phyloP scores from a whole-genome alignment of 2,113 vertebrate species.

The Chionomys nivalis region DNA sequence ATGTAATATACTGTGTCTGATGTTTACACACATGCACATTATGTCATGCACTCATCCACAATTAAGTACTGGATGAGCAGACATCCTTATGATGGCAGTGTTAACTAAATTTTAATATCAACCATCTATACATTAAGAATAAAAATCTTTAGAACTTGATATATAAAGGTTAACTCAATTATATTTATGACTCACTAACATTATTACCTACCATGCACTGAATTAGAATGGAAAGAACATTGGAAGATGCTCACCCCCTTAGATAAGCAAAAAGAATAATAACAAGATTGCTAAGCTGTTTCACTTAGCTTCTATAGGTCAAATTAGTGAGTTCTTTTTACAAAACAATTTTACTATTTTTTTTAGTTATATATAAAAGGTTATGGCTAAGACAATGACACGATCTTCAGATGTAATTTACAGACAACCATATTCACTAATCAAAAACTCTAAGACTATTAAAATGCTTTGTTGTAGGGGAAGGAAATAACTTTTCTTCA shows the following conservation, averaged over 20 bases:
- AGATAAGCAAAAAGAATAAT: not conserved
- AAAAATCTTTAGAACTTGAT: not conserved
- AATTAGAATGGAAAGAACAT: not conserved
- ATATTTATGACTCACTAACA: slow-evolving; percentile 1
- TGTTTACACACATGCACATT: not conserved
- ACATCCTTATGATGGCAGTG: not conserved
- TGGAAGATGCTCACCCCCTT: not conserved
- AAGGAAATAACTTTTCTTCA: slow-evolving; percentile 26
- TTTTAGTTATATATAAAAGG: not conserved
- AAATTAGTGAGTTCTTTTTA: not conserved
- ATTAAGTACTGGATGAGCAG: not conserved
- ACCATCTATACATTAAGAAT: not conserved
- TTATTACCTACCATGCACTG: not conserved
- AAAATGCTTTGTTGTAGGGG: not conserved
- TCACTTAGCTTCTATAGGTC: not conserved
- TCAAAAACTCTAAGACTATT: not conserved
- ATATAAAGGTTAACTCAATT: slow-evolving; percentile 5
- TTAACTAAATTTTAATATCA: not conserved
- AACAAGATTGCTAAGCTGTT: not conserved
- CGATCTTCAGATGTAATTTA: not conserved
- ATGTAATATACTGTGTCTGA: not conserved
- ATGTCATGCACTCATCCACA: not conserved
- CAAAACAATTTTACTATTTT: not conserved
- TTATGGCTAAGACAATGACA: not conserved
- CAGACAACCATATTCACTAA: not conserved